Conservation (phyloP, 1,140 invertebrate genomes). For the Dinothrombium tinctorium region DNA sequence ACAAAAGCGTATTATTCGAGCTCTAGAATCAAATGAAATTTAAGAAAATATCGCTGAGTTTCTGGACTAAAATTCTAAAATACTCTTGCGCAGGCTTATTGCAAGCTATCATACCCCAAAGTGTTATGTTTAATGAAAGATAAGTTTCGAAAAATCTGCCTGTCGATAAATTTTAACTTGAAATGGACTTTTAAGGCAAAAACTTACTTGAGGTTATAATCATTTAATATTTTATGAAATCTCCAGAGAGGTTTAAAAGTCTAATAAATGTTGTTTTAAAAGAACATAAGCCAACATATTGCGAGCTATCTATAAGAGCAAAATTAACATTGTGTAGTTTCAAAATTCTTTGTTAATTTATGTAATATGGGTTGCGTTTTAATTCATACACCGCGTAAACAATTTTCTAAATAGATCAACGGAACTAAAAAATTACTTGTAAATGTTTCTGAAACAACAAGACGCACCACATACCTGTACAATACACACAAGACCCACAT, state of each 20-base stretch:
- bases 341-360: too few relatives aligned
- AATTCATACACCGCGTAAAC: too few relatives aligned
- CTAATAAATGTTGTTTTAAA: too few relatives aligned
- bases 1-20: slow-evolving; percentile 22
- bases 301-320: too few relatives aligned
- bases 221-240: slow-evolving; percentile 48
- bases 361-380: too few relatives aligned
- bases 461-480: too few relatives aligned
- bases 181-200: background rate
- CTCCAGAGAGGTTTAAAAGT: slow-evolving; percentile 24
- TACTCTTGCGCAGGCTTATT: slow-evolving; percentile 23
- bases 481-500: too few relatives aligned
- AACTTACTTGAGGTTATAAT: slow-evolving; percentile 41
- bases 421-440: too few relatives aligned
- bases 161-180: background rate
- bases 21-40: background rate
- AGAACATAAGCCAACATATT: too few relatives aligned
- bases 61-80: slow-evolving; percentile 16
- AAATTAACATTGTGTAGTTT: too few relatives aligned
- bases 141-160: background rate
- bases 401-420: too few relatives aligned
- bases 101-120: slow-evolving; percentile 26
- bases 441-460: too few relatives aligned
- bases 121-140: background rate
- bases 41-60: slow-evolving; percentile 2